These are phyloP conservation scores for Atopsyche davidsoni DNA, from an alignment of 1,140 invertebrate species.

Conservation along the genomic window DNA sequence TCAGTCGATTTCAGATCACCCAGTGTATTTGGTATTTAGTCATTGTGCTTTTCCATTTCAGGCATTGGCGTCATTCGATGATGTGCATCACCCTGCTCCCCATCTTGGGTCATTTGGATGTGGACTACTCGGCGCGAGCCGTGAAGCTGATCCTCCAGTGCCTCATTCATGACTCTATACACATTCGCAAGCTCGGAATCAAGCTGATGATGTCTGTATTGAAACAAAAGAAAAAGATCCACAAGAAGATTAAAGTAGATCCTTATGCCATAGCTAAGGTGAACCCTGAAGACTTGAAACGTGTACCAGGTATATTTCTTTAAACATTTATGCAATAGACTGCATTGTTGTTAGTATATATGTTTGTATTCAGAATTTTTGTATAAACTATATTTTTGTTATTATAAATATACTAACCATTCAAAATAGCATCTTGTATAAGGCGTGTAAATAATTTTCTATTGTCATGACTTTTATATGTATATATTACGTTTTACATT, in stretches of 20 bases:
- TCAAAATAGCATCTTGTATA: too few relatives aligned
- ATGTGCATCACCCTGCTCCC: conserved; percentile 69
- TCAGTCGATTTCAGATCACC: background rate
- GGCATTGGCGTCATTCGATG: conserved; percentile 74
- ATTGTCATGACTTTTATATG: background rate
- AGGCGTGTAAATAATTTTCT: too few relatives aligned
- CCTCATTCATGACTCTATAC: conserved; percentile 70
- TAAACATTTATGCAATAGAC: too few relatives aligned
- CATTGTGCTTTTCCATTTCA: conserved; percentile 41
- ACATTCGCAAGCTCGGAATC: conserved; percentile 66
- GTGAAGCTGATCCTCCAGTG: conserved; percentile 62
- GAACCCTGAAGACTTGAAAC: conserved; percentile 28
- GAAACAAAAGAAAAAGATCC: conserved; percentile 69
- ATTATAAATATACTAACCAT: too few relatives aligned
- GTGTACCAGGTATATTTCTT: conserved; percentile 35
- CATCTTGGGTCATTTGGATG: conserved; percentile 64
- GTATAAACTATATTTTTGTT: too few relatives aligned
- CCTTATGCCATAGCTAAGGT: conserved; percentile 42
- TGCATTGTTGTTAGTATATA: too few relatives aligned
- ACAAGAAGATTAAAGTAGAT: conserved; percentile 55
- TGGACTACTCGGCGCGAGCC: conserved; percentile 54
- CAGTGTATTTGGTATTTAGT: background rate
- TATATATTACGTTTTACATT: background rate
- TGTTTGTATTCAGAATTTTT: too few relatives aligned
- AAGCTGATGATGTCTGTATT: conserved; percentile 60